These are phyloP conservation scores for Dicentrarchus labrax DNA, from an alignment of 2,113 vertebrate genomes.

Conservation along the genomic window DNA sequence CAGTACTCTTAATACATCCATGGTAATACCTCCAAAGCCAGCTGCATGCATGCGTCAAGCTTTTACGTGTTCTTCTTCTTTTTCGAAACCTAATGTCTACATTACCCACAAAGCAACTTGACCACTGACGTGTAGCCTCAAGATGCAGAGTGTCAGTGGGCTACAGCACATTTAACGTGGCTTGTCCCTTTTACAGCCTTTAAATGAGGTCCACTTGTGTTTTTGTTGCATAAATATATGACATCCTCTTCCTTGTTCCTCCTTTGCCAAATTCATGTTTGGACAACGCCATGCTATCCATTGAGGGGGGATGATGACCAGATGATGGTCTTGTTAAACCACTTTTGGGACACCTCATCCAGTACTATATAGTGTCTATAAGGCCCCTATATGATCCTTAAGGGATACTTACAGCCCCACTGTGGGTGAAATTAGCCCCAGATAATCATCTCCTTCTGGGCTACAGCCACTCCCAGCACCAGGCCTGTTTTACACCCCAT, in stretches of 20 bases:
- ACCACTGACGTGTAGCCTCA: not conserved
- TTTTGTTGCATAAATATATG: not conserved
- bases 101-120: not conserved
- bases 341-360: constrained; percentile 36
- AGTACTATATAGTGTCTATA: constrained; percentile 33
- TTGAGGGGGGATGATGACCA: not conserved
- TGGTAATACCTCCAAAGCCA: too few relatives aligned
- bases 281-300: constrained; percentile 1
- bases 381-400: constrained; percentile 51
- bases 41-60: too few relatives aligned
- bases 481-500: constrained; percentile 71
- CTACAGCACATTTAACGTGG: not conserved
- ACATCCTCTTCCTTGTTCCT: not conserved
- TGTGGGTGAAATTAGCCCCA: constrained; percentile 70
- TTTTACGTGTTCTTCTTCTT: not conserved
- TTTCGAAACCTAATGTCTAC: not conserved
- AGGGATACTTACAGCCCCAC: constrained; percentile 48
- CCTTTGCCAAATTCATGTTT: constrained; percentile 27
- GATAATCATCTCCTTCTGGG: constrained; percentile 77
- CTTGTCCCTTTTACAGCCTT: constrained; percentile 11
- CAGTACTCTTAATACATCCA: too few relatives aligned
- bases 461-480: constrained; percentile 48
- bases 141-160: too few relatives aligned
- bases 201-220: not conserved
- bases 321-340: constrained; percentile 30